Base-by-base conservation (phyloP, 2,797 vertebrate species). In the Sebastes dallii region DNA sequence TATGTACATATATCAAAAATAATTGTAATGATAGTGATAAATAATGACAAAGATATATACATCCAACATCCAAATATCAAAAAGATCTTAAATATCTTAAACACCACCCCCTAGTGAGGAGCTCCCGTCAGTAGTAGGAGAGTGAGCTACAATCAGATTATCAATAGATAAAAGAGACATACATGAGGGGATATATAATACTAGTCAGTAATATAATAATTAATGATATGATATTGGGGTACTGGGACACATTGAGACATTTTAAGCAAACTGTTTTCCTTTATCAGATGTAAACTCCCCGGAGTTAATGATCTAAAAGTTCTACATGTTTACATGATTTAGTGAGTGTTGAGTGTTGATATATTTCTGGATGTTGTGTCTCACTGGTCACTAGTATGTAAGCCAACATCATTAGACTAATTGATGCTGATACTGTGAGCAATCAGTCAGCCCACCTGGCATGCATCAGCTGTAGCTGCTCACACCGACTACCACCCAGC, bases 401-500 rank as follows among this genome's bases (percentile, higher is more conserved):
- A 78, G 68, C 66, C 50, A 78, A 39, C 72, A 78, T 84, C 80
- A 87, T 87, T 81, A 84, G 59, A 32, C 77, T 88, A 90, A 88
- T 84, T 87, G 76, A 66, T 85, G 80, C 75, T 78, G 77, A 84
- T 79, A n/a, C 71, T 20, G 46, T 50, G 59, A 88, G 68, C 71
- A 86, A 85, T 83, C 85, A 83, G 85, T 77, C 66, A 13, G 65
- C 60, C 24, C 86, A 90, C 70, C 88, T 91, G 87, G 77, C 62
- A 55, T 30, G 42, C n/a, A 36, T 79, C 75, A 79, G 82, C 72
- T 78, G 78, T 50, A 52, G 24, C 64, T 73, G 16, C 61, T 2
- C 6, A 59, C 30, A 18, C 36, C 25, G 18, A 58, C 56, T 2
- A n/a, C 50, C 24, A 39, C 24, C 65, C 29, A 66, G 50, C 12